phyloP scores from a whole-genome alignment of 2,113 vertebrate genomes.

The Cynoglossus semilaevis region DNA sequence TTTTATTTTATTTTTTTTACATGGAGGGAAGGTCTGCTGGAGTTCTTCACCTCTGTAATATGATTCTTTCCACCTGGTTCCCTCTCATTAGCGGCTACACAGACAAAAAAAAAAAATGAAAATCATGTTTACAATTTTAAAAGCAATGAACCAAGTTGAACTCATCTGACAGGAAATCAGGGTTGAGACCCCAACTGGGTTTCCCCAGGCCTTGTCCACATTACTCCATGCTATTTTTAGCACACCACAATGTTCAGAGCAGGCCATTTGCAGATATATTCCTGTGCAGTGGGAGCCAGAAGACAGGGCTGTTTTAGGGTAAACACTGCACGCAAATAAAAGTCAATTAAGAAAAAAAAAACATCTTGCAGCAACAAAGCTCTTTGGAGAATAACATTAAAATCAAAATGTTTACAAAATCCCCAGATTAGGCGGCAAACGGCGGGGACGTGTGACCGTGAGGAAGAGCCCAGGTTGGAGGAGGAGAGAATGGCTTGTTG shows the following conservation, averaged over 20 bases:
- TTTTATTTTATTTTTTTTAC: conserved; percentile 27
- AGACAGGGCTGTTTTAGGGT: conserved; percentile 30
- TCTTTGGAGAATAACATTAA: conserved; percentile 48
- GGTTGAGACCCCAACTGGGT: conserved; percentile 35
- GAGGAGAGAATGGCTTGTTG: conserved; percentile 45
- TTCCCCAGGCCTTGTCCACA: conserved; percentile 66
- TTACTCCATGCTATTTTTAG: conserved; percentile 77
- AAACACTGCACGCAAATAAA: conserved; percentile 42
- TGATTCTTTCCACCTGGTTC: conserved; percentile 58
- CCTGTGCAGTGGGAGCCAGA: conserved; percentile 47
- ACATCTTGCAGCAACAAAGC: conserved; percentile 43
- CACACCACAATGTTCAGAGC: conserved; percentile 78
- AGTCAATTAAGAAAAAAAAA: conserved; percentile 20
- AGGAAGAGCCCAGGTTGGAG: conserved; percentile 26
- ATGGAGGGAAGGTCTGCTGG: conserved; percentile 13
- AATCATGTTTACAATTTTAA: conserved; percentile 64
- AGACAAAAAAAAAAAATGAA: conserved; percentile 54
- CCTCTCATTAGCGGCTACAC: conserved; percentile 56
- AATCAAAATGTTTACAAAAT: conserved; percentile 41
- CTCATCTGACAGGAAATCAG: conserved; percentile 58
- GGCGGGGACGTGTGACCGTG: conserved; percentile 19
- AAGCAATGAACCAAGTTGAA: conserved; percentile 72
- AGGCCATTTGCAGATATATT: conserved; percentile 57
- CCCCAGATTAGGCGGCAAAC: conserved; percentile 52
- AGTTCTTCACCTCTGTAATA: conserved; percentile 27